phyloP scores from a whole-genome alignment of 2,797 vertebrate genomes.

The Anguilla obscura region DNA sequence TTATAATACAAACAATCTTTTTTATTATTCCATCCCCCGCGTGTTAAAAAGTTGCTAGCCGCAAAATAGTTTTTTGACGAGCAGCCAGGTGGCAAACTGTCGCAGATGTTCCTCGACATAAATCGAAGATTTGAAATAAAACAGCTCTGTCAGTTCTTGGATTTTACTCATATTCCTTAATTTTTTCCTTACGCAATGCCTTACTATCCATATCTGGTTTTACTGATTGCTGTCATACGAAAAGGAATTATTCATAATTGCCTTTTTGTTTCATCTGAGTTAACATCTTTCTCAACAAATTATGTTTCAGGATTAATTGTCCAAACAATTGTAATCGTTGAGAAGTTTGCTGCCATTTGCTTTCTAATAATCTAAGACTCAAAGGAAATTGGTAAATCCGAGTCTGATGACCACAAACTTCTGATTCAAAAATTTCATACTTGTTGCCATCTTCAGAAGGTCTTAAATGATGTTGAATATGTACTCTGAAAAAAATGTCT shows the following conservation, averaged over 20 bases:
- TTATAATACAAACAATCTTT: slow-evolving; percentile 11
- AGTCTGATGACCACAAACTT: background rate
- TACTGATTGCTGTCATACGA: background rate
- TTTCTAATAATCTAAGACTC: background rate
- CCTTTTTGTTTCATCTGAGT: background rate
- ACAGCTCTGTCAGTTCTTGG: background rate
- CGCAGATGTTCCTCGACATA: background rate
- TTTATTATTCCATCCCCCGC: background rate
- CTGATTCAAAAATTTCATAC: background rate
- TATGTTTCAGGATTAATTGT: background rate
- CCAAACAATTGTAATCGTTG: background rate
- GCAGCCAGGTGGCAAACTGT: background rate
- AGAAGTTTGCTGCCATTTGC: background rate
- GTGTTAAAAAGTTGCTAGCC: background rate
- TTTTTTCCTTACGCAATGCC: background rate
- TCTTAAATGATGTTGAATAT: background rate
- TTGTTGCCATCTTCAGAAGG: background rate
- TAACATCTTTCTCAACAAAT: slow-evolving; percentile 3
- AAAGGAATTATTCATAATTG: background rate
- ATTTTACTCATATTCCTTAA: background rate
- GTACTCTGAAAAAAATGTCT: background rate
- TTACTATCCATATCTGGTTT: background rate
- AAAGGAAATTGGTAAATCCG: background rate
- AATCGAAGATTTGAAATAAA: background rate
- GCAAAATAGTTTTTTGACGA: background rate